Conservation (phyloP, 2,797 vertebrate genomes). For the Anomalospiza imberbis region DNA sequence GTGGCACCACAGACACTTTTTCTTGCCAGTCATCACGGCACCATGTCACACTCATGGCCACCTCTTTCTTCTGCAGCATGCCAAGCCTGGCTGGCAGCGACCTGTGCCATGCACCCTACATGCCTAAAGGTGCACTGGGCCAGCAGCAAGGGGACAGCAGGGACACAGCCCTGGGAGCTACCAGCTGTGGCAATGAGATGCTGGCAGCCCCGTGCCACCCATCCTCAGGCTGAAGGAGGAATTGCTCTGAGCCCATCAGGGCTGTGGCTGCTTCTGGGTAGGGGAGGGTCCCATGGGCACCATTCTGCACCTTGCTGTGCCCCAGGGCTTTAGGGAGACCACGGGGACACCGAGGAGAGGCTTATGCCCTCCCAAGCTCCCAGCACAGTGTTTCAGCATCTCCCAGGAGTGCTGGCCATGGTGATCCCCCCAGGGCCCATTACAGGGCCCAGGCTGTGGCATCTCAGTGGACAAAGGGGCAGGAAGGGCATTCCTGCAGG, state of each 20-base stretch:
- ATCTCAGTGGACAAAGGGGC: background rate
- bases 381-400: background rate
- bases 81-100: background rate
- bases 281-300: background rate
- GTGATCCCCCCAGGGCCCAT: background rate
- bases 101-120: background rate
- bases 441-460: background rate
- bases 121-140: background rate
- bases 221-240: background rate
- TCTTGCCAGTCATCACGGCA: background rate
- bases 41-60: background rate
- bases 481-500: background rate
- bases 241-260: background rate
- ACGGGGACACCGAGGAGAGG: background rate
- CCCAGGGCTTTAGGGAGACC: background rate
- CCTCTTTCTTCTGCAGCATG: background rate
- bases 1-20: background rate
- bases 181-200: background rate
- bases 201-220: background rate
- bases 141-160: background rate
- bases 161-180: background rate
- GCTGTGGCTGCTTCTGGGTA: rapidly evolving
- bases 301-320: background rate
- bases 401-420: background rate
- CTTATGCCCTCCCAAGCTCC: background rate